These are phyloP conservation scores for Oceanites oceanicus DNA, from an alignment of 2,113 vertebrate genomes.

Conservation along the genomic window DNA sequence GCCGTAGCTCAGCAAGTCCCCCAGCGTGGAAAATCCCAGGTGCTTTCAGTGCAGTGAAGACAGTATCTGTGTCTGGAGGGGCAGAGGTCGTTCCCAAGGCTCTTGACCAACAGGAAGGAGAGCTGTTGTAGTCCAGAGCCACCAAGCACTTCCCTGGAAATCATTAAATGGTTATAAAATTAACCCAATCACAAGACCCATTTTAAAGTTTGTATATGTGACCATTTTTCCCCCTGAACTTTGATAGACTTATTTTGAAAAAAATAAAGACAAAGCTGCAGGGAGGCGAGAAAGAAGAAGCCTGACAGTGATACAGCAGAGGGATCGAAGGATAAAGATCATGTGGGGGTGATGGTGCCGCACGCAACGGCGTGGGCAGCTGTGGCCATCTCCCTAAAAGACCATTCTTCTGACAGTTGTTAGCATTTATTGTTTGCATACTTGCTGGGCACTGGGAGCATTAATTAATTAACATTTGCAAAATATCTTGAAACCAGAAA, in stretches of 20 bases:
- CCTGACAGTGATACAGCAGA: background rate
- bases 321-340: background rate
- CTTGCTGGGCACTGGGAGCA: background rate
- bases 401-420: background rate
- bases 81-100: constrained; percentile 4
- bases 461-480: background rate
- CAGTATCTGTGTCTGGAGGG: background rate
- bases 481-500: background rate
- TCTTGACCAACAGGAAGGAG: constrained; percentile 49
- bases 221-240: constrained; percentile 29
- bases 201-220: background rate
- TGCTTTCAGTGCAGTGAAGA: background rate
- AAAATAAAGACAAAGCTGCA: background rate
- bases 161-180: constrained; percentile 73
- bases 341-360: background rate
- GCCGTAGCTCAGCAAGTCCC: background rate
- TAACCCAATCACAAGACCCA: constrained; percentile 67
- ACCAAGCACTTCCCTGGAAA: constrained; percentile 13
- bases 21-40: background rate
- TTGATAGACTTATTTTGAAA: constrained; percentile 41
- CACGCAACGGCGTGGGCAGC: background rate
- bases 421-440: background rate
- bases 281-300: background rate
- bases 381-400: background rate
- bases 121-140: background rate